Conservation (phyloP, 2,113 vertebrate species). For the Tautogolabrus adspersus region DNA sequence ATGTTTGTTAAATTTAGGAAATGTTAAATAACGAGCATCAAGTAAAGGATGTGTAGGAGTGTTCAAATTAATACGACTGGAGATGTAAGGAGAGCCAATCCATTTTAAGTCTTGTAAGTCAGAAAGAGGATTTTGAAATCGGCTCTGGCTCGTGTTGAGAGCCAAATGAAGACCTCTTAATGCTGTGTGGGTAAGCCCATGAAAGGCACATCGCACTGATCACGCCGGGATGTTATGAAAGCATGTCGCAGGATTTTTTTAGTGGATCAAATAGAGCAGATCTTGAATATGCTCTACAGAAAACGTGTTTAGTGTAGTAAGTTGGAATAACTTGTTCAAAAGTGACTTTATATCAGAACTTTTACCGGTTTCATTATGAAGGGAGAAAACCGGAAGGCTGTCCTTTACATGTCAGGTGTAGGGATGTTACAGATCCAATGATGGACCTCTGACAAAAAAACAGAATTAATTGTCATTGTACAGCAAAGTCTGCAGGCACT, state of each 20-base stretch:
- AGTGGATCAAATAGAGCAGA: too few relatives aligned
- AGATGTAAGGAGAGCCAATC: background rate
- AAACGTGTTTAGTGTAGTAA: too few relatives aligned
- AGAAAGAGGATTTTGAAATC: constrained; percentile 10
- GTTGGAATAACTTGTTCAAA: too few relatives aligned
- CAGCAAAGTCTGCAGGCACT: background rate
- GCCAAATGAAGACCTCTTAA: background rate
- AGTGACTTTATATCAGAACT: too few relatives aligned
- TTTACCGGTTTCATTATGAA: too few relatives aligned
- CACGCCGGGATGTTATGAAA: too few relatives aligned
- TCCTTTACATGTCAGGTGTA: too few relatives aligned
- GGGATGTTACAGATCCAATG: too few relatives aligned
- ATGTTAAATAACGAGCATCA: background rate
- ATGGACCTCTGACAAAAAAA: too few relatives aligned
- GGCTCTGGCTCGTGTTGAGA: background rate
- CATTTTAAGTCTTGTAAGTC: background rate
- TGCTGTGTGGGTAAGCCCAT: background rate
- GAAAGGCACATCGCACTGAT: background rate
- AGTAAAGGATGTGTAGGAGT: background rate
- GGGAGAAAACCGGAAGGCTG: too few relatives aligned
- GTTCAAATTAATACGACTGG: background rate
- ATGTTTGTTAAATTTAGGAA: background rate
- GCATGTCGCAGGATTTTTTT: too few relatives aligned
- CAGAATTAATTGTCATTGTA: background rate
- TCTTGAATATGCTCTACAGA: too few relatives aligned